Evolutionary conservation across 2,888 invertebrate species (phyloP), one percentile per base, ranked within the genome.

Genomic region (Opisthograptis luteolata): DNA sequence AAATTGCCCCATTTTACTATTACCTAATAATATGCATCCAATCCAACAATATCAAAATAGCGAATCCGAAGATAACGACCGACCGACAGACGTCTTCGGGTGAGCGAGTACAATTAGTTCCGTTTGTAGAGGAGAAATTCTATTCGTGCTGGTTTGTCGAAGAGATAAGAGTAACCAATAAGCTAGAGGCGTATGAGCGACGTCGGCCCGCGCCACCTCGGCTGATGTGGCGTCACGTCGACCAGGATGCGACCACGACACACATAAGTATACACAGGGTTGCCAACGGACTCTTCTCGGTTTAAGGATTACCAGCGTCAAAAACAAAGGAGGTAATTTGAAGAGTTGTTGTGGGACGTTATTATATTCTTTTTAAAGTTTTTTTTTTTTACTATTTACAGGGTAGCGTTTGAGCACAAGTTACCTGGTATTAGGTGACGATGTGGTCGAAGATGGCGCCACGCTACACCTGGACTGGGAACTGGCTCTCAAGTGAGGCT

Each of bases 171-270:
- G 59, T 78, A 66, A 60, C 89, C 89, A 90, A 90, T 90, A 73
- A 80, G 72, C 73, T 76, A 62, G 75, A 70, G 68, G 81, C 65
- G 73, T 75, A 73, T 66, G 62, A 70, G 61, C 81, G 69, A 84
- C 86, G 86, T 80, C 70, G 79, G 58, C 65, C 60, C 76, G 67
- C 78, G 75, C 72, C 76, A 76, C 78, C 84, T 89, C 89, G 79
- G 75, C 76, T 81, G 87, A 87, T 87, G 77, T 83, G 70, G 69
- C 83, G 88, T 87, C 88, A 86, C 68, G 62, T 58, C 73, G 72
- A 87, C 85, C 88, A 87, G 87, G 88, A 88, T 87, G 81, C 84
- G 76, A 70, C 77, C 76, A 74, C 74, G 81, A 76, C 81, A 83
- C 70, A 82, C 79, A 76, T 79, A 3, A 17, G 2, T 64, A 68